phyloP scores from a whole-genome alignment of 35 echinoderm and acorn worm species.

The Antedon bifida region DNA sequence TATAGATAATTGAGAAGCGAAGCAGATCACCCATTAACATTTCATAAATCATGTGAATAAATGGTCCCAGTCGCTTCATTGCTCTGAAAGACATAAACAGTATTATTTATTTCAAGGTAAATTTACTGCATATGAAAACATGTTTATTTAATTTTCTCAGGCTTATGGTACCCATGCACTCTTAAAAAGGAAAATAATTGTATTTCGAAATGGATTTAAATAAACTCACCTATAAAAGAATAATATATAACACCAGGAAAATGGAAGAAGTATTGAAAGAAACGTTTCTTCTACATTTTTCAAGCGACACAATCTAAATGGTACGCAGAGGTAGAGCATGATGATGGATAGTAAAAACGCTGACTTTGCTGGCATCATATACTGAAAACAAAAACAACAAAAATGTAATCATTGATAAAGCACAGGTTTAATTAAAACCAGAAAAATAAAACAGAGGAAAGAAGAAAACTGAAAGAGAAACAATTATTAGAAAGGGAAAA shows the following conservation, averaged over 20 bases:
- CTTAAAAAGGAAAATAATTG: no score
- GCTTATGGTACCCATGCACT: neutral
- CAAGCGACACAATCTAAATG: constrained; percentile 22
- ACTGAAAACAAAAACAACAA: constrained; percentile 17
- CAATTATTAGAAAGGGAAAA: no score
- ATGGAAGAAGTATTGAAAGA: constrained; percentile 38
- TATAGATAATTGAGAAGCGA: constrained; percentile 61
- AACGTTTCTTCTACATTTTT: constrained; percentile 34
- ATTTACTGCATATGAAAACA: neutral
- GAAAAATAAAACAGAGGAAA: no score
- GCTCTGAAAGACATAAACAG: neutral
- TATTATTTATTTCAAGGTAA: neutral
- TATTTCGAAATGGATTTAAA: no score
- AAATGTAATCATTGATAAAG: neutral
- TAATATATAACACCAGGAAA: constrained; percentile 74
- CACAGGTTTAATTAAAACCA: neutral
- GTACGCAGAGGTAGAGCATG: constrained; percentile 40
- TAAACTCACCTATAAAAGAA: constrained; percentile 86
- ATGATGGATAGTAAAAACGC: constrained; percentile 45
- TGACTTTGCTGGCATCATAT: constrained; percentile 56
- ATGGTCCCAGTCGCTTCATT: constrained; percentile 49
- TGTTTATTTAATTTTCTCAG: neutral
- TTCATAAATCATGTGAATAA: constrained; percentile 69
- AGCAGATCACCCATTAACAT: constrained; percentile 69
- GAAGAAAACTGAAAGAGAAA: no score